A percentile compares a stretch with the other conserved stretches of the same genome.
Evolutionary conservation across 2,797 vertebrate species (phyloP).

Genomic region (Poecilia wingei): DNA sequence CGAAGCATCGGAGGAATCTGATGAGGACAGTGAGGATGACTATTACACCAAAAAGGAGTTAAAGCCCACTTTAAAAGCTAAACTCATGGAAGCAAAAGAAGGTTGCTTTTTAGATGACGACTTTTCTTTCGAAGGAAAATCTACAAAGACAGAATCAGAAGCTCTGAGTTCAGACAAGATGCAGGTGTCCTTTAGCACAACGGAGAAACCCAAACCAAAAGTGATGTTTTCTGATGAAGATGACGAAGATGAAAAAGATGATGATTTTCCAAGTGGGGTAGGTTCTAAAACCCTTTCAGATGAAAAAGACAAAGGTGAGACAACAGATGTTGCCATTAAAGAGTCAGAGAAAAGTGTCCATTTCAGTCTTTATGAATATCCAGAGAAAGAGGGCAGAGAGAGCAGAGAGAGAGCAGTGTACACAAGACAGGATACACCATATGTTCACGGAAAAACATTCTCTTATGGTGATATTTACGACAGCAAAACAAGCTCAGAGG

Average conservation of each 20-base stretch:
- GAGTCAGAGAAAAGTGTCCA: conserved; percentile 76
- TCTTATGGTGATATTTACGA: conserved; percentile 93
- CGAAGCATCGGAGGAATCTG: conserved; percentile 78
- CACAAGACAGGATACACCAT: conserved; percentile 94
- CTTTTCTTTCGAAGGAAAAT: conserved; percentile 76
- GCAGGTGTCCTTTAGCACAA: conserved; percentile 48
- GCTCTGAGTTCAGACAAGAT: conserved; percentile 47
- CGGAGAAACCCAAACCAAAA: conserved; percentile 64
- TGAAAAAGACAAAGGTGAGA: conserved; percentile 62
- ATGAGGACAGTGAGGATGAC: conserved; percentile 74
- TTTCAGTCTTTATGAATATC: conserved; percentile 74
- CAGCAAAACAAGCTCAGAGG: conserved; percentile 81
- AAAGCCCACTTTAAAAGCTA: conserved; percentile 79
- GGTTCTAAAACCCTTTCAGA: conserved; percentile 41
- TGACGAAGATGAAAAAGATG: conserved; percentile 70
- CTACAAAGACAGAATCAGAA: conserved; percentile 59
- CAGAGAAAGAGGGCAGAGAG: conserved; percentile 75
- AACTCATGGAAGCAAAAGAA: conserved; percentile 90
- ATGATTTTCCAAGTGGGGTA: conserved; percentile 52
- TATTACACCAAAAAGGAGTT: conserved; percentile 65
- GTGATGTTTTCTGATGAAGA: conserved; percentile 75
- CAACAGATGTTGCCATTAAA: conserved; percentile 44
- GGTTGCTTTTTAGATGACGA: conserved; percentile 93
- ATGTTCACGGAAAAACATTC: conserved; percentile 92
- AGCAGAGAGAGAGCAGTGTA: conserved; percentile 76